These are phyloP conservation scores for Stenotaenia linearis DNA, from an alignment of 2,888 invertebrate genomes.

Conservation along the genomic window DNA sequence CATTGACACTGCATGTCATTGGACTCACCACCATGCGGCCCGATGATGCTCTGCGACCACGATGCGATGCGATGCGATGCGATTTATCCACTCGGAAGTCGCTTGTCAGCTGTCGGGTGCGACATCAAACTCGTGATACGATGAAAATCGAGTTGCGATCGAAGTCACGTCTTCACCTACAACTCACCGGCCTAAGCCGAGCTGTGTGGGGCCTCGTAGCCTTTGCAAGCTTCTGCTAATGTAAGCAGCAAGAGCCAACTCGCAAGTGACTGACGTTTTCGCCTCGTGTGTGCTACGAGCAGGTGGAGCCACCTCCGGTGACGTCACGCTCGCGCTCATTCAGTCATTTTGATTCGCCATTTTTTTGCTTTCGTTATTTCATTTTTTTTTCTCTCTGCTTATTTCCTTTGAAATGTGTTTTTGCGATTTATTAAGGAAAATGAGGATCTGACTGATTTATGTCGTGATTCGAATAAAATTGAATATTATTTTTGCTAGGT, in stretches of 20 bases:
- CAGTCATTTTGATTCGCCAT: neutral
- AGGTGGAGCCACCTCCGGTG: neutral
- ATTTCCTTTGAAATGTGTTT: neutral
- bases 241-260: neutral
- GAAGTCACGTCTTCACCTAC: neutral
- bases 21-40: slow-evolving; percentile 28
- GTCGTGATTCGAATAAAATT: too few species aligned
- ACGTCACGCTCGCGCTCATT: neutral
- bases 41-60: neutral
- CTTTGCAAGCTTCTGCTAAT: neutral
- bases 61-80: neutral
- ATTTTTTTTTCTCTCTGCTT: neutral
- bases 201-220: neutral
- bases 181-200: neutral
- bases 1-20: slow-evolving; percentile 34
- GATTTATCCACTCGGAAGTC: neutral
- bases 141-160: too few species aligned
- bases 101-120: neutral
- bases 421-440: too few species aligned
- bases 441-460: too few species aligned
- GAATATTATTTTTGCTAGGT: too few species aligned
- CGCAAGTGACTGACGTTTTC: neutral
- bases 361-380: neutral
- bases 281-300: neutral
- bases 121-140: too few species aligned